phyloP scores from a whole-genome alignment of 2,113 vertebrate species.

The Colinus virginianus region DNA sequence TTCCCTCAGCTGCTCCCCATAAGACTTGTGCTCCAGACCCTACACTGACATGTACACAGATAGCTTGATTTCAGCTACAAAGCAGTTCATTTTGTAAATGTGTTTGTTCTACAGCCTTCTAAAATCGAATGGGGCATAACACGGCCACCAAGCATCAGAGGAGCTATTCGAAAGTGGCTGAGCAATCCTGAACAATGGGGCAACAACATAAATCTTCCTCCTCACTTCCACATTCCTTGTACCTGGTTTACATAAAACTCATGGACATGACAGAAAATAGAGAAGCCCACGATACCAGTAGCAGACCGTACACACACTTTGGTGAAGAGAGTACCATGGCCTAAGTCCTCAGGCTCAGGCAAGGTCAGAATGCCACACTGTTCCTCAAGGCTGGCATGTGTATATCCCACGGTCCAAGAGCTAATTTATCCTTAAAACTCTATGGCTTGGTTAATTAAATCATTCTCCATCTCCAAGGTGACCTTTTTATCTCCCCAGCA shows the following conservation, averaged over 20 bases:
- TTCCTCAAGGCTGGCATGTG: not conserved
- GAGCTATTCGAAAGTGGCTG: not conserved
- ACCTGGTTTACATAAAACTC: not conserved
- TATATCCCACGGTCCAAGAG: not conserved
- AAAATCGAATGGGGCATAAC: conserved; percentile 21
- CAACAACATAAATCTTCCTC: not conserved
- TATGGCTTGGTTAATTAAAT: not conserved
- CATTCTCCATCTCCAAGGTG: not conserved
- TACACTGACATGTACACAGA: not conserved
- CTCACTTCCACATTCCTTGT: not conserved
- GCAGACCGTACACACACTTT: not conserved
- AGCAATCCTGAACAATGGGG: not conserved
- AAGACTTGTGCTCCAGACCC: too few relatives aligned
- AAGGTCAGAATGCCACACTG: not conserved
- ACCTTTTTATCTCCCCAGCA: not conserved
- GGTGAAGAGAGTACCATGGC: too few relatives aligned
- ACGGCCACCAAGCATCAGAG: not conserved
- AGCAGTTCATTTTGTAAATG: not conserved
- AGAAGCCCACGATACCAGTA: not conserved
- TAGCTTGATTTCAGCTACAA: conserved; percentile 15
- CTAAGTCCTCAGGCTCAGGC: not conserved
- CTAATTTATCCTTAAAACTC: not conserved
- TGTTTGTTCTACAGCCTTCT: conserved; percentile 34
- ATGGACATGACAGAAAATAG: not conserved
- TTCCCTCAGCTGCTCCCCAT: too few relatives aligned